Percentiles rank a stretch among this genome's conserved stretches.
These are phyloP conservation scores for Troilus luridus DNA, from an alignment of 2,888 invertebrate species.

Conservation along the genomic window DNA sequence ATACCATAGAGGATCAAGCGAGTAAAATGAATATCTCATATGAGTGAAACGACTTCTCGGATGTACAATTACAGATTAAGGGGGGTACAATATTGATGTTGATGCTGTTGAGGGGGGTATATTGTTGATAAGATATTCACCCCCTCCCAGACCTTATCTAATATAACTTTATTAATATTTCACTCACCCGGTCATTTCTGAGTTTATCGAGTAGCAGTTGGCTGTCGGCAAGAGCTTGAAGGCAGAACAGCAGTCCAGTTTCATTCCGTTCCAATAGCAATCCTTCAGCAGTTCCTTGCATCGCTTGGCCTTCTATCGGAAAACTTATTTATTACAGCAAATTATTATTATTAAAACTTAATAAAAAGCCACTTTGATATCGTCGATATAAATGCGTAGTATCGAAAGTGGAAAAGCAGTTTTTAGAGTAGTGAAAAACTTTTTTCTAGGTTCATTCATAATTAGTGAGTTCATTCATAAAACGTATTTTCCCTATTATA, in stretches of 20 bases:
- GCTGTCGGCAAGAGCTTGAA: conserved; percentile 1
- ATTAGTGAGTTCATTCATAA: too few relatives aligned
- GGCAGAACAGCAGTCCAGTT: conserved; percentile 3
- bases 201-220: conserved; percentile 29
- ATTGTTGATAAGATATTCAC: background rate
- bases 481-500: too few relatives aligned
- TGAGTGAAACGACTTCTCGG: background rate
- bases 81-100: too few relatives aligned
- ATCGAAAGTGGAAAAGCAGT: too few relatives aligned
- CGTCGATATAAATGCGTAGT: too few relatives aligned
- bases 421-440: too few relatives aligned
- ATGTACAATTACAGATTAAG: background rate
- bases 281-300: background rate
- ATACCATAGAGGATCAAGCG: background rate
- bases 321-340: too few relatives aligned
- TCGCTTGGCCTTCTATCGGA: background rate
- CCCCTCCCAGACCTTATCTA: too few relatives aligned
- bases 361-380: too few relatives aligned
- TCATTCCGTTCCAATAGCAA: conserved; percentile 42
- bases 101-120: too few relatives aligned
- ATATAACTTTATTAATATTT: background rate
- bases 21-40: background rate
- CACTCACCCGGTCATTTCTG: conserved; percentile 48
- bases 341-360: too few relatives aligned
- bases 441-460: too few relatives aligned